A percentile compares a stretch with the other conserved stretches of the same genome.
These are phyloP conservation scores for Gallinago paraguaiae DNA, from an alignment of 2,113 vertebrate species.

Conservation along the genomic window DNA sequence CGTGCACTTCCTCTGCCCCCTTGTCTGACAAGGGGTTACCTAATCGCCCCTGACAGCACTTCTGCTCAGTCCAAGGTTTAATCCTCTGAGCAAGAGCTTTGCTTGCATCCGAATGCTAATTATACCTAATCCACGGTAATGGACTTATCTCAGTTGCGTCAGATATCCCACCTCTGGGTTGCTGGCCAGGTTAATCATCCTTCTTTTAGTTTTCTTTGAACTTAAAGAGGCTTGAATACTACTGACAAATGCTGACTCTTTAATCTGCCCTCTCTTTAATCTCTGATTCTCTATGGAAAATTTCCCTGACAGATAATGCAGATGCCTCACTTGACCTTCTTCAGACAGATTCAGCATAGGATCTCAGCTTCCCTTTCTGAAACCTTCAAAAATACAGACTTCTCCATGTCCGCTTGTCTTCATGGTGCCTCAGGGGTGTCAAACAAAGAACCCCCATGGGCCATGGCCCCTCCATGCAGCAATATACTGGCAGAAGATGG, in stretches of 20 bases:
- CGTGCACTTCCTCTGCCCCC: neutral
- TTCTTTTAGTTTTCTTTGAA: slow-evolving; percentile 30
- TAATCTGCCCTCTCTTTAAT: neutral
- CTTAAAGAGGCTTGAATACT: slow-evolving; percentile 9
- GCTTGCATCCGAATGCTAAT: slow-evolving; percentile 52
- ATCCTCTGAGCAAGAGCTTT: slow-evolving; percentile 50
- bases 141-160: slow-evolving; percentile 44
- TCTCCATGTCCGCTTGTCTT: neutral
- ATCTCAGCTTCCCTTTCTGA: neutral
- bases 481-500: neutral
- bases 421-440: neutral
- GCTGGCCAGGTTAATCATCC: slow-evolving; percentile 30
- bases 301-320: neutral
- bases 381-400: neutral
- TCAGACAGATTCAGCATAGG: neutral
- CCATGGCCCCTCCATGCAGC: neutral
- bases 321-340: neutral
- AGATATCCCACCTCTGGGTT: slow-evolving; percentile 41
- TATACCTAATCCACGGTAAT: slow-evolving; percentile 57
- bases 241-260: neutral
- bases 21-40: slow-evolving; percentile 7
- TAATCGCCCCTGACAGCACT: slow-evolving; percentile 46
- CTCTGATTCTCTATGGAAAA: slow-evolving; percentile 28
- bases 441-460: neutral
- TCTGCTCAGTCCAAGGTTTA: slow-evolving; percentile 19